Base-by-base conservation (phyloP, 2,888 invertebrate genomes). In the Drosophila antonietae region DNA sequence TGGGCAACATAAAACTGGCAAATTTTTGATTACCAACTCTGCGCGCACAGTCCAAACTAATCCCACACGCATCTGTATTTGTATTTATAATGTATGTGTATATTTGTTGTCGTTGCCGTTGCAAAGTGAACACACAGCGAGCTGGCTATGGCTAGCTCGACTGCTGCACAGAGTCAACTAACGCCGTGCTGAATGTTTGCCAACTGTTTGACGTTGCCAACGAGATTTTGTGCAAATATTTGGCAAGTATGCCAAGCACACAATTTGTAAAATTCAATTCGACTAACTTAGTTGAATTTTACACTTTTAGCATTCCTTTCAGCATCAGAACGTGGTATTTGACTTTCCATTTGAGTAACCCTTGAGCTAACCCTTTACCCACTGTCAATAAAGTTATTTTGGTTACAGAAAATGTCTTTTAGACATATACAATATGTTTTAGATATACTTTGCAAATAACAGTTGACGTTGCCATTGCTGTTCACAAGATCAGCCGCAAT, bases 101-200 rank as follows among this genome's bases (percentile, higher is more conserved):
- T 18, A 41, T 18, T 5, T 43, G 56, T 15, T 3, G 20, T 0
- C 20, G 15, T 28, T 3, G 28, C 0, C 20, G 15, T 28, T 51
- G 9, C 7, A 20, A 18, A 56, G 44, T 62, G 56, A 62, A 62
- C 56, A 61, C n/a, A 12, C 31, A 14, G 41, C 52, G 3, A 49
- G 64, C 31, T 23, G 4, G 23, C 23, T 4, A 23, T 43, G 46
- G 43, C 62, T 52, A 81, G 70, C 55, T 77, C 37, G 67, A 51
- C 68, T 51, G 12, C 64, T 58, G 23, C 57, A 12, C 12, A 20
- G 68, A 75, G 71, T 55, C 23, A 58, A 62, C 73, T 58, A 68
- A 67, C 56, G 66, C 52, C 74, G 53, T 59, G 52, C 46, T 43
- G 61, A 75, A 58, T 80, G 63, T 85, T 85, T 77, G 73, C 58